These are phyloP conservation scores for Triplophysa yarkandensis DNA, from an alignment of 2,797 vertebrate genomes.

Conservation along the genomic window DNA sequence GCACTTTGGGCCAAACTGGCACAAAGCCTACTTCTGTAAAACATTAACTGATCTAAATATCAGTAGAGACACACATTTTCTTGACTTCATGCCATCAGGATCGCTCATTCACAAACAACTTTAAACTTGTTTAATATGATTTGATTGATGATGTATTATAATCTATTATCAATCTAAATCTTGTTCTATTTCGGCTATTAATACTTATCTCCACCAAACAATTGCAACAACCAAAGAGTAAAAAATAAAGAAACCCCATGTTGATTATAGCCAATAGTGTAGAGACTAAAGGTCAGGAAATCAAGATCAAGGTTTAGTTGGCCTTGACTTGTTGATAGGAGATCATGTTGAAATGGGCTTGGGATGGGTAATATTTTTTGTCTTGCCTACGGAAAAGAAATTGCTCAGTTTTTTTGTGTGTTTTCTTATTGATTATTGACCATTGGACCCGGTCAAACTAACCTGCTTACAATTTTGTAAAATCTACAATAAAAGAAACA, in stretches of 20 bases:
- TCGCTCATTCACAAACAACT: background rate
- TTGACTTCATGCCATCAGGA: background rate
- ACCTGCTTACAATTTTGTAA: no score
- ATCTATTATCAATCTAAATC: background rate
- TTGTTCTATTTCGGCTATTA: background rate
- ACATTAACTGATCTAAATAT: background rate
- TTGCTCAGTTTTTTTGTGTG: no score
- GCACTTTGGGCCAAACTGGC: background rate
- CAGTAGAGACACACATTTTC: background rate
- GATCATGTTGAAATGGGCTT: constrained; percentile 1
- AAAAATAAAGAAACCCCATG: background rate
- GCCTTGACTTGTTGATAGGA: background rate
- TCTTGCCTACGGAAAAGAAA: background rate
- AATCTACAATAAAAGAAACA: no score
- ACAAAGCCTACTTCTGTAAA: background rate
- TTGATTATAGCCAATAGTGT: background rate
- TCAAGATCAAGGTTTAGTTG: background rate
- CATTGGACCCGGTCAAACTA: no score
- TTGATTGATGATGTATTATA: background rate
- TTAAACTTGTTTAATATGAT: background rate
- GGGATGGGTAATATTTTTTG: background rate
- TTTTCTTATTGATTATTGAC: no score
- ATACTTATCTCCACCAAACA: background rate
- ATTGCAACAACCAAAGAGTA: no score
- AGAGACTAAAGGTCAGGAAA: background rate